A percentile compares a stretch with the other conserved stretches of the same genome.
These are phyloP conservation scores for Clostera curtula DNA, from an alignment of 2,888 invertebrate species.

Conservation along the genomic window DNA sequence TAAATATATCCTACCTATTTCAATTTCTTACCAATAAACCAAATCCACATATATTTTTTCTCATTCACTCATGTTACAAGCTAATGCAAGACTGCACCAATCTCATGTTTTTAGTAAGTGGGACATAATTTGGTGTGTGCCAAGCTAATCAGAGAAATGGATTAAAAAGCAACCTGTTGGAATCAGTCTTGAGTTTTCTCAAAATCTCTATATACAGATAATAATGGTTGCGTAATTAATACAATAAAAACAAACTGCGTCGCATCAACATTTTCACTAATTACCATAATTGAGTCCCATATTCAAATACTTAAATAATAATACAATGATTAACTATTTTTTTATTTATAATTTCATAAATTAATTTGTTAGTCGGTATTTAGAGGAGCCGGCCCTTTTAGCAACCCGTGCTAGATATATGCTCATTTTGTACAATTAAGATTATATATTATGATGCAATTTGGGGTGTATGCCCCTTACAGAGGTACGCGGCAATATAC, in stretches of 20 bases:
- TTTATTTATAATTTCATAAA: conserved; percentile 40
- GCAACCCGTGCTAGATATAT: conserved; percentile 50
- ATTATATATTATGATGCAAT: conserved; percentile 36
- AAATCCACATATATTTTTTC: too few species aligned
- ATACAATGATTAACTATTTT: conserved; percentile 43
- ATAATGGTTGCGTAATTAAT: conserved; percentile 40
- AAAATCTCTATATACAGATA: conserved; percentile 61
- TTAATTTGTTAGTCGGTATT: conserved; percentile 39
- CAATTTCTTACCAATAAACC: too few species aligned
- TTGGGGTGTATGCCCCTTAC: too few species aligned
- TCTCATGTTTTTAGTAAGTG: too few species aligned
- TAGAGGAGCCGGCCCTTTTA: conserved; percentile 62
- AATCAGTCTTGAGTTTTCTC: conserved; percentile 62
- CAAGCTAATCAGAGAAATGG: conserved; percentile 15
- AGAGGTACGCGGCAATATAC: too few species aligned
- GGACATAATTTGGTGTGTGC: too few species aligned
- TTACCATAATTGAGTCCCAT: conserved; percentile 72
- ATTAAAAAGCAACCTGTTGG: conserved; percentile 33
- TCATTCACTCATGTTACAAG: too few species aligned
- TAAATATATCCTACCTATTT: too few species aligned
- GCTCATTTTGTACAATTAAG: conserved; percentile 45
- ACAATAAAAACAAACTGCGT: conserved; percentile 42
- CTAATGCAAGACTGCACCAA: too few species aligned
- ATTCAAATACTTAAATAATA: conserved; percentile 59
- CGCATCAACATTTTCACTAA: conserved; percentile 61